phyloP scores from a whole-genome alignment of 2,888 invertebrate genomes.

The Diarsia dahlii region DNA sequence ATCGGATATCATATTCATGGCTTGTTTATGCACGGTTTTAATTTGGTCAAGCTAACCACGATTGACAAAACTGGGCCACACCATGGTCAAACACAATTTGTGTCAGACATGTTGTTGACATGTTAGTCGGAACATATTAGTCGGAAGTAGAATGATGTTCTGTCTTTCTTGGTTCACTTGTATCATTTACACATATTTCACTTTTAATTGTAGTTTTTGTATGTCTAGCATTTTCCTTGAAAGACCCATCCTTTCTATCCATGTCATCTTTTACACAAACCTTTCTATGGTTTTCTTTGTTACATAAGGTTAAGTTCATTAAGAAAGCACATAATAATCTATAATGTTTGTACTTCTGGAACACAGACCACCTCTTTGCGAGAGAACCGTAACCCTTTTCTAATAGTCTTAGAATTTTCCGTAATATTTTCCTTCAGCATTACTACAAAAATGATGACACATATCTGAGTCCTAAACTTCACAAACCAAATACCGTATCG shows the following conservation, averaged over 20 bases:
- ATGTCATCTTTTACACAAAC: background rate
- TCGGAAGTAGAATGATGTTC: background rate
- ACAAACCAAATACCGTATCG: constrained; percentile 26
- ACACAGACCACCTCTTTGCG: background rate
- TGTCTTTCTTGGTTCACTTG: background rate
- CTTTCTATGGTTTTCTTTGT: background rate
- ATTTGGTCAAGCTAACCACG: constrained; percentile 17
- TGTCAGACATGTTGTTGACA: constrained; percentile 4
- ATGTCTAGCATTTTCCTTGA: background rate
- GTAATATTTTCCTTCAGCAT: background rate
- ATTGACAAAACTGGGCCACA: background rate
- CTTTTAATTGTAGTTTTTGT: background rate
- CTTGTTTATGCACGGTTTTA: constrained; percentile 2
- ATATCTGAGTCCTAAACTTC: constrained; percentile 2
- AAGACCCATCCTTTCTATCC: background rate
- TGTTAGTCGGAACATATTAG: background rate
- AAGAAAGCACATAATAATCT: background rate
- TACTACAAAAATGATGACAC: background rate
- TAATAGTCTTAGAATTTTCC: background rate
- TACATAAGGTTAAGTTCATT: background rate
- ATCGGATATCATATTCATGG: background rate
- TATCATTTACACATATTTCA: background rate
- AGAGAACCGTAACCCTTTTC: background rate
- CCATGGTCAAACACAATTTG: constrained; percentile 12
- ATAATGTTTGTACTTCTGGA: background rate